Evolutionary conservation across 2,888 invertebrate genomes (phyloP), one percentile per base, ranked within the genome.

Genomic region (Phrixothrix hirtus): DNA sequence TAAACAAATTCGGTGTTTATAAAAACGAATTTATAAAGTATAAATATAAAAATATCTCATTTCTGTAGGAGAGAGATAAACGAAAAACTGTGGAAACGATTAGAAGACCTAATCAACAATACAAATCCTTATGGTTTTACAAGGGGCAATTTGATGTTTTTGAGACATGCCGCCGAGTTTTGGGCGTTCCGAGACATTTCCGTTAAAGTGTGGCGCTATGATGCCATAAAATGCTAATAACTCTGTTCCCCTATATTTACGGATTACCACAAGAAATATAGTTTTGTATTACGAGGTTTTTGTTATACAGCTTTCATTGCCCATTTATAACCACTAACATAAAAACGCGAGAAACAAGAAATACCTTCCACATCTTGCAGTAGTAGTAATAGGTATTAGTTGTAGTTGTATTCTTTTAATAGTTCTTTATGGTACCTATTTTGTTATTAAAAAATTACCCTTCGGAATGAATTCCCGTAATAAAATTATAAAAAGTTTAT

Each of bases 211-310:
- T 57, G 65, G 61, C 63, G 60, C 63, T 64, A 58, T 57, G 57
- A 57, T 55, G 59, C 58, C 62, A 61, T 63, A 59, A 65, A 63
- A 64, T 62, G 65, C 65, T 67, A 67, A 67, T 66, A 65, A 62
- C 59, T 61, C 57, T 41, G 58, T 57, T 52, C 61, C 60, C 64
- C 58, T 58, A 46, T 53, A 45, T 55, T 55, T 55, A 58, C 32
- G 62, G 65, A 63, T 64, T 65, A 65, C 61, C 59, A 55, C 53
- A 60, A 65, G 65, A 66, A 64, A 65, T 65, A 66, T 66, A 61
- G 65, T 65, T 64, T 64, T 62, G 60, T 64, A 64, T 62, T 32
- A 32, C 21, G 5, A 10, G 13, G 38, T 38, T 38, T 38, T 46
- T 31, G 30, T 36, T 37, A 25, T 32, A 13, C 34, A 30, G 42